Evolutionary conservation across 2,888 invertebrate species (phyloP), one percentile per base, ranked within the genome.

Genomic region (Operophtera brumata): DNA sequence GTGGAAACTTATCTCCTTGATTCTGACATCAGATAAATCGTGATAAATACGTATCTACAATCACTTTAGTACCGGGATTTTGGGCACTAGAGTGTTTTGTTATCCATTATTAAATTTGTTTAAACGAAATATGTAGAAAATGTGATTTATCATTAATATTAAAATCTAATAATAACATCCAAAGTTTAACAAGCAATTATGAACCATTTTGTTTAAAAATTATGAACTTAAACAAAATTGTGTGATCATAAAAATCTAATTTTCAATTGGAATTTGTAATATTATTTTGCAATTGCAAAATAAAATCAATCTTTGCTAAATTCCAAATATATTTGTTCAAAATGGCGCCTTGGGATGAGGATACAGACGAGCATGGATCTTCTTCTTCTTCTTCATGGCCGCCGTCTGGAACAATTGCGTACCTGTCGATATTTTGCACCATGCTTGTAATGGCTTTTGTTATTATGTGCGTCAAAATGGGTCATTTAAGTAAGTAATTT

Each of bases 381-480:
- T 1, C 51, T 25, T 7, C 51, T 57, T 1, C 51, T 20, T 20
- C 20, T 20, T 20, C 20, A 20, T 20, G 20, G 20, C 20, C 2
- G 20, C 20, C 2, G 4, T 40, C 52, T 0, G 50, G 36, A 14
- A 39, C 39, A 0, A 42, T 41, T 4, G 53, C 67, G 0, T 71
- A 67, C 13, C 14, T 77, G 2, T 68, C 72, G 0, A 55, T 75
- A 7, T 35, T 75, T 10, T 52, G 64, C 30, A 79, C 82, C 0
- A 12, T 82, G 0, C 47, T 84, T 25, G 13, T 78, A 1, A 78
- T 82, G 73, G 71, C 73, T 2, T 82, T 84, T 42, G 56, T 81
- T 2, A 69, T 82, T n/a, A 65, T 84, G 73, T 84, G 81, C 49
- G 58, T 78, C 28, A 84, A 80, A 64, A 64, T 82, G 52, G 60